Evolutionary conservation across 35 echinoderm and acorn worm genomes (phyloP).

Genomic region (Apostichopus parvimensis): DNA sequence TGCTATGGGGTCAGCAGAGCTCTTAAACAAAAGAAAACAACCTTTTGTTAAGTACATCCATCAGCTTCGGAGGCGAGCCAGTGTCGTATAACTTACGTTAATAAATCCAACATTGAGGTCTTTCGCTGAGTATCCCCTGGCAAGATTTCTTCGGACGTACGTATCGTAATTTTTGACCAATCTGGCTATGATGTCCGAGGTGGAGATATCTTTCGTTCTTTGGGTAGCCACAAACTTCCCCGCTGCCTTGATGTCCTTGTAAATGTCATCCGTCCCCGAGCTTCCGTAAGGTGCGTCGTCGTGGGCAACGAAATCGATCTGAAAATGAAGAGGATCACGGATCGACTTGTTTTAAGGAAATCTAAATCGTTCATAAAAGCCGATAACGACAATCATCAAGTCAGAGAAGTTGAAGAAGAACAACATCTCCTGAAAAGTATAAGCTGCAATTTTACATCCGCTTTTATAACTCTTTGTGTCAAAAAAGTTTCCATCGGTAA

Average conservation of each 20-base stretch:
- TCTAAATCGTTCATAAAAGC: neutral
- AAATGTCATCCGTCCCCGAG: constrained; percentile 78
- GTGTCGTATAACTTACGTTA: constrained; percentile 59
- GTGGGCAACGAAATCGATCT: constrained; percentile 98
- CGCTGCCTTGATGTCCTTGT: constrained; percentile 99
- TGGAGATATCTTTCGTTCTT: constrained; percentile 89
- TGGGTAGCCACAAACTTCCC: constrained; percentile 94
- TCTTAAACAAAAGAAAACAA: too few species aligned
- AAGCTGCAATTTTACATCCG: too few species aligned
- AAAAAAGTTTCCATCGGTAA: too few species aligned
- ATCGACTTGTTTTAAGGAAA: neutral
- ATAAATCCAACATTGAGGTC: constrained; percentile 93
- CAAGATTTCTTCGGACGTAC: constrained; percentile 87
- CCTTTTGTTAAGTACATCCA: too few species aligned
- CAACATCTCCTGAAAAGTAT: too few species aligned
- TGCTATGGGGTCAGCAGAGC: too few species aligned
- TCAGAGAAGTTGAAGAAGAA: too few species aligned
- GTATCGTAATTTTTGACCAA: constrained; percentile 92
- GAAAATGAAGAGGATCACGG: neutral
- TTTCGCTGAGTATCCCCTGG: constrained; percentile 81
- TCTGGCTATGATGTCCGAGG: constrained; percentile 94
- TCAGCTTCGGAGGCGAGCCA: too few species aligned
- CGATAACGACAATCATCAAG: too few species aligned
- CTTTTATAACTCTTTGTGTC: too few species aligned
- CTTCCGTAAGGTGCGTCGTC: constrained; percentile 84